phyloP scores from a whole-genome alignment of 2,888 invertebrate species.

The Thymelicus acteon region DNA sequence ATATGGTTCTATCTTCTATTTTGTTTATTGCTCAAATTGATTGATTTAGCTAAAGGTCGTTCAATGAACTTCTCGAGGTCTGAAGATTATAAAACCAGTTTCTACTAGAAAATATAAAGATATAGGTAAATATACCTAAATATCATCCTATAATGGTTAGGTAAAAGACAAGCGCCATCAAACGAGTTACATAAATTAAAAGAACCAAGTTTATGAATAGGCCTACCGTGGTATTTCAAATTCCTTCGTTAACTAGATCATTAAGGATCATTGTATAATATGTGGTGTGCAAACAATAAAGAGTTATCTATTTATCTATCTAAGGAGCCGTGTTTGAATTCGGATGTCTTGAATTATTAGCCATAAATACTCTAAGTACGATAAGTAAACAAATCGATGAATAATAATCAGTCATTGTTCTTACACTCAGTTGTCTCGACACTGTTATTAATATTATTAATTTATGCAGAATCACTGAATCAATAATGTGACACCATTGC shows the following conservation, averaged over 20 bases:
- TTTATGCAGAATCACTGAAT: slow-evolving; percentile 21
- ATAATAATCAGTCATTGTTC: slow-evolving; percentile 17
- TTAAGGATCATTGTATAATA: too few species aligned
- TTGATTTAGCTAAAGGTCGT: background rate
- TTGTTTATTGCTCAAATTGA: background rate
- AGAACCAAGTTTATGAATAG: background rate
- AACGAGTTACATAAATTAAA: background rate
- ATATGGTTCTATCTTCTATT: background rate
- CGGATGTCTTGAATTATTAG: slow-evolving; percentile 9
- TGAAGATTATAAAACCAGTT: background rate
- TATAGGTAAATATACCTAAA: background rate
- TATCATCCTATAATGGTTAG: too few species aligned
- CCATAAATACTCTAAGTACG: slow-evolving; percentile 9
- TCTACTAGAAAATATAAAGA: background rate
- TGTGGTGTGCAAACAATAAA: too few species aligned
- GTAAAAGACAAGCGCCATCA: background rate
- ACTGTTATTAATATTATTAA: slow-evolving; percentile 6
- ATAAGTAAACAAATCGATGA: slow-evolving; percentile 17
- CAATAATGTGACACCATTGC: slow-evolving; percentile 31
- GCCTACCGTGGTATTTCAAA: background rate
- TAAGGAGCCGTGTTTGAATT: slow-evolving; percentile 2
- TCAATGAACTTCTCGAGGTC: background rate
- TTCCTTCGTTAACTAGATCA: slow-evolving; percentile 2
- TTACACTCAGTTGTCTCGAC: slow-evolving; percentile 1
- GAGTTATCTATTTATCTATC: too few species aligned